A percentile compares a stretch with the other conserved stretches of the same genome.
These are phyloP conservation scores for Myiagra hebetior DNA, from an alignment of 2,113 vertebrate species.

Conservation along the genomic window DNA sequence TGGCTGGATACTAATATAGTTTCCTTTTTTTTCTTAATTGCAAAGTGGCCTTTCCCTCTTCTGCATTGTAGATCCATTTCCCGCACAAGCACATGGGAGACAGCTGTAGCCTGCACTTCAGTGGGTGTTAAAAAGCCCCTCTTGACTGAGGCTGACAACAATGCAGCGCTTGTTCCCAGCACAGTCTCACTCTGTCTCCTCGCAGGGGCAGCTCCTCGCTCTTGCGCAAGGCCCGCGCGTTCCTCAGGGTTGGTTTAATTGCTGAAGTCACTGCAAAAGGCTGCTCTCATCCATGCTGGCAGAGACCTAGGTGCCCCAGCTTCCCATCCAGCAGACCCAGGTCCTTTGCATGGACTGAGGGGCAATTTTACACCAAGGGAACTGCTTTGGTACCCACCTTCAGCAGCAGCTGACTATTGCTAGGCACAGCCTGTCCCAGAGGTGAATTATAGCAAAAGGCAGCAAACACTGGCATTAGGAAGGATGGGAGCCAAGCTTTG, in stretches of 20 bases:
- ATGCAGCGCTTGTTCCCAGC: neutral
- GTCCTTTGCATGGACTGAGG: neutral
- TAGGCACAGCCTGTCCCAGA: neutral
- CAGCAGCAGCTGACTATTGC: neutral
- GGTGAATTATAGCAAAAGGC: neutral
- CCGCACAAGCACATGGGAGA: neutral
- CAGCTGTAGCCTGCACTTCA: slow-evolving; percentile 44
- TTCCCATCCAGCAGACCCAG: neutral
- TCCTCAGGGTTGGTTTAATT: neutral
- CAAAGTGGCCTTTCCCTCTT: neutral
- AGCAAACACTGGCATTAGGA: fast-evolving
- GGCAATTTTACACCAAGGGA: neutral
- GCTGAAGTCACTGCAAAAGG: neutral
- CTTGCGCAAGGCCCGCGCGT: fast-evolving
- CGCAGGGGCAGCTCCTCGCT: neutral
- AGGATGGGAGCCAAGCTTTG: neutral
- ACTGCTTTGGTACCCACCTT: neutral
- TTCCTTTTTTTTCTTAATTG: neutral
- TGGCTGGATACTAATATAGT: neutral
- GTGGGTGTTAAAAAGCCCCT: slow-evolving; percentile 54
- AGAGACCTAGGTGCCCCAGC: neutral
- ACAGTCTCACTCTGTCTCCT: slow-evolving; percentile 41
- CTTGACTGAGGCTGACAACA: slow-evolving; percentile 31
- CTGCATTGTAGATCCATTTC: neutral
- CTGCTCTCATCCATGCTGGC: neutral